Conservation (phyloP, 2,888 invertebrate species). For the Lepidochrysops patricia region DNA sequence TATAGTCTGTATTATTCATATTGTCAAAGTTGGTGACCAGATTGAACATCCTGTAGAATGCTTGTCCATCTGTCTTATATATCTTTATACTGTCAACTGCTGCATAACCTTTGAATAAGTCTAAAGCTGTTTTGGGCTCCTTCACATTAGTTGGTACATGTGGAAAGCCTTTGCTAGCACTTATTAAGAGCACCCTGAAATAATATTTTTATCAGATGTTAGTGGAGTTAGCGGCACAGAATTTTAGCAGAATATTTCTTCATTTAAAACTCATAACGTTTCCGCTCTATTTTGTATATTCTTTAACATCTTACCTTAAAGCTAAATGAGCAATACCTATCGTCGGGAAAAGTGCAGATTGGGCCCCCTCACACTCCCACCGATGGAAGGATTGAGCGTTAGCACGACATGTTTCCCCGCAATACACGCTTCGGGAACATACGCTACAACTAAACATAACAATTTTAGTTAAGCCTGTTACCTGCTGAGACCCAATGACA, state of each 20-base stretch:
- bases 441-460: conserved; percentile 70
- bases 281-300: no score
- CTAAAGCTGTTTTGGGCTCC: conserved; percentile 35
- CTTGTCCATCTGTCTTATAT: conserved; percentile 47
- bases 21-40: conserved; percentile 83
- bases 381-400: conserved; percentile 76
- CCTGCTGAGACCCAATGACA: no score
- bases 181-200: conserved; percentile 75
- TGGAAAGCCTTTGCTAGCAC: conserved; percentile 47
- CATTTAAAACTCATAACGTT: no score
- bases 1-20: conserved; percentile 77
- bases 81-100: conserved; percentile 46
- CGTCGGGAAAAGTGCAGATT: conserved; percentile 76
- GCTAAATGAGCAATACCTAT: conserved; percentile 87
- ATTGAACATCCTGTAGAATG: conserved; percentile 80
- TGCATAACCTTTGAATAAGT: conserved; percentile 47
- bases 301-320: conserved; percentile 74
- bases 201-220: background rate
- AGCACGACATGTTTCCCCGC: conserved; percentile 76
- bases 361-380: conserved; percentile 82
- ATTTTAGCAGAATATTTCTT: no score
- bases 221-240: background rate
- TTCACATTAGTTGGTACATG: conserved; percentile 29
- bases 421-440: conserved; percentile 81
- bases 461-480: no score